phyloP scores from a whole-genome alignment of 2,888 invertebrate genomes.

The Brachyopa scutellaris region DNA sequence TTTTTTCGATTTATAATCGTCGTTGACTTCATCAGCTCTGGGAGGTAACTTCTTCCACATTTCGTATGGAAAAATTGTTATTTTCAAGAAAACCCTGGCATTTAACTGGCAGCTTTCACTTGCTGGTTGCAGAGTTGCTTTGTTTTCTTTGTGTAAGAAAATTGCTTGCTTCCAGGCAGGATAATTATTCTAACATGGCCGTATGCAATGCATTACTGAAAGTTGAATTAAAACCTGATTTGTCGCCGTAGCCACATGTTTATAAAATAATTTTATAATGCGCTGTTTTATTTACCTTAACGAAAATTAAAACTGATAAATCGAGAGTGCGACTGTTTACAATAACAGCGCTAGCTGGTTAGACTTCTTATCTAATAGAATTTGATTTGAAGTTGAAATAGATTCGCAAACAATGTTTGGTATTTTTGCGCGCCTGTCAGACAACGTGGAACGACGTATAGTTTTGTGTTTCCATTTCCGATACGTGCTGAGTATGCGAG shows the following conservation, averaged over 20 bases:
- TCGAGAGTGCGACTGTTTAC: slow-evolving; percentile 9
- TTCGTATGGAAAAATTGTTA: slow-evolving; percentile 32
- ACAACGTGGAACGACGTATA: neutral
- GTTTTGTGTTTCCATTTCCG: slow-evolving; percentile 2
- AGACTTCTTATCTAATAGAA: slow-evolving; percentile 34
- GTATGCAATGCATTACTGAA: slow-evolving; percentile 10
- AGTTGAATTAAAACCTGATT: slow-evolving; percentile 37
- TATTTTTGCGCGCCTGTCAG: neutral
- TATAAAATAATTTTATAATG: slow-evolving; percentile 31
- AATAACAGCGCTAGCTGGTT: neutral
- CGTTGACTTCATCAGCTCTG: slow-evolving; percentile 27
- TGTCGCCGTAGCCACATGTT: slow-evolving; percentile 32
- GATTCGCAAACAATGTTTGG: slow-evolving; percentile 9
- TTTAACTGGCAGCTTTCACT: slow-evolving; percentile 58
- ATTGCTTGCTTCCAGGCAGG: slow-evolving; percentile 27
- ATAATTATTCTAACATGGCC: slow-evolving; percentile 54
- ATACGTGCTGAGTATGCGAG: slow-evolving; percentile 42
- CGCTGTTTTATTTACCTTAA: slow-evolving; percentile 15
- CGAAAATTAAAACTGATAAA: slow-evolving; percentile 29
- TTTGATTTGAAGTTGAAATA: slow-evolving; percentile 16
- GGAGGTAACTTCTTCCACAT: neutral
- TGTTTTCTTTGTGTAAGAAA: slow-evolving; percentile 17
- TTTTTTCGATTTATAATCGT: slow-evolving; percentile 34
- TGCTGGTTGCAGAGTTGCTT: neutral
- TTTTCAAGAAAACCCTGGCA: slow-evolving; percentile 57